A percentile compares a stretch with the other conserved stretches of the same genome.
Conservation (phyloP, 2,888 invertebrate genomes). For the Chloromyia formosa region DNA sequence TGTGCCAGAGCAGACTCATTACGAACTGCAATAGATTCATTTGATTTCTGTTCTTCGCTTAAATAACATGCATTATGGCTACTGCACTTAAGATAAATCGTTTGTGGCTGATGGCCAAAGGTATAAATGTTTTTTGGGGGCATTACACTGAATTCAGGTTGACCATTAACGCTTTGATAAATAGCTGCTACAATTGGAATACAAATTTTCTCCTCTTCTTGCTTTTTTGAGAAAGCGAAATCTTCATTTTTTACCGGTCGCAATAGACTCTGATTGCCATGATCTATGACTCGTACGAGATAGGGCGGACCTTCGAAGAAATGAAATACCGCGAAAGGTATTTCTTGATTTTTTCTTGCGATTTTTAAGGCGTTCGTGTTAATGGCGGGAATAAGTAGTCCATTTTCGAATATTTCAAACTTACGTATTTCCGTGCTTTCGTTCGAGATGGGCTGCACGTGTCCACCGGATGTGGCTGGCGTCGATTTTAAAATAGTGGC, state of each 20-base stretch:
- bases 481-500: background rate
- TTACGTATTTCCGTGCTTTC: background rate
- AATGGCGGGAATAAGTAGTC: slow-evolving; percentile 51
- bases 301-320: slow-evolving; percentile 74
- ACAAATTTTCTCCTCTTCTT: slow-evolving; percentile 33
- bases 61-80: background rate
- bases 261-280: slow-evolving; percentile 42
- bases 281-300: slow-evolving; percentile 72
- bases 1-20: too few species aligned
- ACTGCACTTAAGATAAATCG: background rate
- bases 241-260: slow-evolving; percentile 44
- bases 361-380: slow-evolving; percentile 66
- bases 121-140: slow-evolving; percentile 48
- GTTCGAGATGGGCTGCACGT: too few species aligned
- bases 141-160: slow-evolving; percentile 44
- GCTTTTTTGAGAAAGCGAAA: slow-evolving; percentile 38
- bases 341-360: slow-evolving; percentile 71
- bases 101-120: slow-evolving; percentile 36
- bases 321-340: slow-evolving; percentile 75
- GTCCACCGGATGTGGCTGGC: background rate
- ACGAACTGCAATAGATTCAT: background rate
- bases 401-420: slow-evolving; percentile 46
- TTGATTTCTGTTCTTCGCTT: background rate
- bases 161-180: slow-evolving; percentile 47
- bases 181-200: slow-evolving; percentile 48